Percentiles rank a stretch among this genome's conserved stretches.
These are phyloP conservation scores for Drosophila siamana DNA, from an alignment of 2,888 invertebrate genomes.

Conservation along the genomic window DNA sequence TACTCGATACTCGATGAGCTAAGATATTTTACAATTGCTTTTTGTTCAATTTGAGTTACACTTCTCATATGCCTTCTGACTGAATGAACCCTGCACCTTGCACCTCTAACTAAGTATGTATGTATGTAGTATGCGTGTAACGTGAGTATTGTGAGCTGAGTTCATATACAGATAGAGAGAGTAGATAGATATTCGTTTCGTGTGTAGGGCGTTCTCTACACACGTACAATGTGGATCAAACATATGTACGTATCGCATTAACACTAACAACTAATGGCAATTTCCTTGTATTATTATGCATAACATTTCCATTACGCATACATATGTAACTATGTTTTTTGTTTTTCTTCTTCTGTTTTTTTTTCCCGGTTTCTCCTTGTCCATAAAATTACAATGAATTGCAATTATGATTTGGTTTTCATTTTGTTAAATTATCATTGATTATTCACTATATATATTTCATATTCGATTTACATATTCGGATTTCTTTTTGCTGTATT, in stretches of 20 bases:
- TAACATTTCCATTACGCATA: constrained; percentile 46
- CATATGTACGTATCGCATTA: constrained; percentile 64
- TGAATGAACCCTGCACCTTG: constrained; percentile 19
- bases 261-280: constrained; percentile 81
- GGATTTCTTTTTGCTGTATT: constrained; percentile 31
- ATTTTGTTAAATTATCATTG: constrained; percentile 9
- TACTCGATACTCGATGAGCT: constrained; percentile 38
- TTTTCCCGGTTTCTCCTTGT: background rate
- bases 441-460: constrained; percentile 26
- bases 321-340: constrained; percentile 44
- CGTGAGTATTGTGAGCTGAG: constrained; percentile 32
- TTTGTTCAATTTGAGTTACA: constrained; percentile 52
- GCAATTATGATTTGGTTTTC: constrained; percentile 8
- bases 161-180: constrained; percentile 34
- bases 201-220: constrained; percentile 15
- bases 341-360: background rate
- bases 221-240: constrained; percentile 16
- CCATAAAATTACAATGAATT: constrained; percentile 42
- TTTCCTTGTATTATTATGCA: constrained; percentile 69
- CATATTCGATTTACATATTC: constrained; percentile 40
- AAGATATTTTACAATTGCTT: constrained; percentile 75
- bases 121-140: constrained; percentile 7
- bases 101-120: constrained; percentile 17
- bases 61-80: constrained; percentile 28
- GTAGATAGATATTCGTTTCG: constrained; percentile 24